A percentile compares a stretch with the other conserved stretches of the same genome.
Conservation (phyloP, 2,797 vertebrate genomes). For the Notolepis coatsorum region DNA sequence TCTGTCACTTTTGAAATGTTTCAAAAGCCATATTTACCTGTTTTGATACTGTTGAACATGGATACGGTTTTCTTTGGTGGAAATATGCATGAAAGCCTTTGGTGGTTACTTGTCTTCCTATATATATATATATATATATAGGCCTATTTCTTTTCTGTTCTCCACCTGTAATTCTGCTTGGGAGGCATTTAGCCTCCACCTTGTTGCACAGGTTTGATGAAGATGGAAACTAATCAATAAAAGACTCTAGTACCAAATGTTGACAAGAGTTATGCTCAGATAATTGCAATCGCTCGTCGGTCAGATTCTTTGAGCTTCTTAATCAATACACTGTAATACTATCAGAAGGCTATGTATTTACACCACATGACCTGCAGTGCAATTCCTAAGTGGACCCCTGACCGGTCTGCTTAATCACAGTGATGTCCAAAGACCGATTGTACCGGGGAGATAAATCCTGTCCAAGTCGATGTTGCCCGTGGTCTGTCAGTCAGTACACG, state of each 20-base stretch:
- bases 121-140: too few relatives aligned
- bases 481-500: conserved; percentile 6
- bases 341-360: background rate
- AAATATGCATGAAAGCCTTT: conserved; percentile 10
- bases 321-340: background rate
- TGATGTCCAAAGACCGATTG: conserved; percentile 19
- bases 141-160: background rate
- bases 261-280: background rate
- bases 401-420: conserved; percentile 6
- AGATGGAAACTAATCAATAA: background rate
- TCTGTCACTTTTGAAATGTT: conserved; percentile 17
- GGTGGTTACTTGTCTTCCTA: conserved; percentile 1
- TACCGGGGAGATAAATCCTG: conserved; percentile 2
- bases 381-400: background rate
- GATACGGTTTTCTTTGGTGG: conserved; percentile 16
- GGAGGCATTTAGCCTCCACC: background rate
- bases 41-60: conserved; percentile 12
- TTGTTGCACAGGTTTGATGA: conserved; percentile 4
- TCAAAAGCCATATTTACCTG: conserved; percentile 22
- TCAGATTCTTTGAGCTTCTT: background rate
- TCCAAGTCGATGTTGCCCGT: background rate
- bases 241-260: background rate
- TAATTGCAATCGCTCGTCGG: background rate
- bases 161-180: background rate
- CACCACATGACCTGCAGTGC: too few relatives aligned